Conservation (phyloP, 2,113 vertebrate genomes). For the Trichomycterus rosablanca region DNA sequence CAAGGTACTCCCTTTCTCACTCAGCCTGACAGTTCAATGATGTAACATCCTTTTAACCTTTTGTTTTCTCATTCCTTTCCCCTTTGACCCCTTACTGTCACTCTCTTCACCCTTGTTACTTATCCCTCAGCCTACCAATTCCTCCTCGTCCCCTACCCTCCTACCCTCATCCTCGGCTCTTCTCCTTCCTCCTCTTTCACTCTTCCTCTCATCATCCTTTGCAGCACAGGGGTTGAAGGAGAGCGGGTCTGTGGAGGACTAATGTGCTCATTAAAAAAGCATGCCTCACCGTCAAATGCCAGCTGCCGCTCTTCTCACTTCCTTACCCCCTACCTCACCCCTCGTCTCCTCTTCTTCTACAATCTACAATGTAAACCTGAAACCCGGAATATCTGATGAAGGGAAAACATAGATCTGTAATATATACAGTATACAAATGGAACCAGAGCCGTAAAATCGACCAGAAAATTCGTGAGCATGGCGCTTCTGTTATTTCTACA, state of each 20-base stretch:
- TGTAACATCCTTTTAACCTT: too few species aligned
- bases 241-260: constrained; percentile 57
- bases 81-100: constrained; percentile 26
- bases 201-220: constrained; percentile 16
- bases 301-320: constrained; percentile 51
- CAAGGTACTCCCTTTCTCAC: too few species aligned
- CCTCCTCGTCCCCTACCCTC: constrained; percentile 28
- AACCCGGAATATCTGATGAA: too few species aligned
- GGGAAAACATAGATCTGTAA: too few species aligned
- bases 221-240: constrained; percentile 52
- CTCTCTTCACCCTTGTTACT: constrained; percentile 33
- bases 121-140: constrained; percentile 44
- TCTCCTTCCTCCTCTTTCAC: constrained; percentile 1
- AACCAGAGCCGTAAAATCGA: too few species aligned
- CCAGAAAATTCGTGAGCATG: too few species aligned
- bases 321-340: background rate
- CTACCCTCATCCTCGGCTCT: constrained; percentile 10
- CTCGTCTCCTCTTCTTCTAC: constrained; percentile 38
- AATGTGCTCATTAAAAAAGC: constrained; percentile 68
- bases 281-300: constrained; percentile 67
- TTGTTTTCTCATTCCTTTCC: too few species aligned
- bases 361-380: too few species aligned
- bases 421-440: too few species aligned
- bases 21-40: too few species aligned
- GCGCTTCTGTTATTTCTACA: too few species aligned